phyloP scores from a whole-genome alignment of 2,113 vertebrate genomes.

The Alligator mississippiensis region DNA sequence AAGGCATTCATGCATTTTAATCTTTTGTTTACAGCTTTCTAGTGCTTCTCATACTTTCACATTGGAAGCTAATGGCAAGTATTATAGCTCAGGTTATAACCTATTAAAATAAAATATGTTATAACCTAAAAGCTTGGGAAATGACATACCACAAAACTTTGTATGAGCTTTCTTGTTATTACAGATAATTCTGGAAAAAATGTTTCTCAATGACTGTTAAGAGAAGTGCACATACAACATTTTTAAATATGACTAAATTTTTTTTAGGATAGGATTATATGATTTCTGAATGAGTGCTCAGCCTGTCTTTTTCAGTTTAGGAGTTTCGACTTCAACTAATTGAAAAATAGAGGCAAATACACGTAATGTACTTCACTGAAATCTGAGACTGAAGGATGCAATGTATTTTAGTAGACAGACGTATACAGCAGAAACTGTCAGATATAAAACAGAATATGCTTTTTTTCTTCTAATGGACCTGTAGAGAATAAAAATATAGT shows the following conservation, averaged over 20 bases:
- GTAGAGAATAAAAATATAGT: background rate
- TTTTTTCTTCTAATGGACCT: background rate
- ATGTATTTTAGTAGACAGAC: background rate
- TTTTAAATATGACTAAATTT: background rate
- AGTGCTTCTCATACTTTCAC: slow-evolving; percentile 16
- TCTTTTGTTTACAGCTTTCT: slow-evolving; percentile 63
- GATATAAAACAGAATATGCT: background rate
- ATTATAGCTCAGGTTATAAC: slow-evolving; percentile 27
- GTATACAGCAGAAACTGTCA: background rate
- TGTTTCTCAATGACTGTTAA: slow-evolving; percentile 20
- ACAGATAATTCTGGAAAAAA: background rate
- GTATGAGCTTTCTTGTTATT: slow-evolving; percentile 34
- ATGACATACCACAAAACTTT: slow-evolving; percentile 21
- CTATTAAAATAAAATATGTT: slow-evolving; percentile 52
- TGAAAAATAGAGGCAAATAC: background rate
- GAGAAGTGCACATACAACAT: background rate
- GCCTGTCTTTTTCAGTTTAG: background rate
- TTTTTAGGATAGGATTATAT: background rate
- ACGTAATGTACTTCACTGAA: background rate
- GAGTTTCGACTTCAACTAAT: background rate
- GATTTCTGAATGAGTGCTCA: background rate
- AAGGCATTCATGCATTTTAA: slow-evolving; percentile 63
- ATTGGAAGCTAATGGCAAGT: slow-evolving; percentile 47
- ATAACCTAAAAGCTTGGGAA: slow-evolving; percentile 45
- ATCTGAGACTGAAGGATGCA: background rate